These are phyloP conservation scores for Drosophila rellima DNA, from an alignment of 2,888 invertebrate genomes.

Conservation along the genomic window DNA sequence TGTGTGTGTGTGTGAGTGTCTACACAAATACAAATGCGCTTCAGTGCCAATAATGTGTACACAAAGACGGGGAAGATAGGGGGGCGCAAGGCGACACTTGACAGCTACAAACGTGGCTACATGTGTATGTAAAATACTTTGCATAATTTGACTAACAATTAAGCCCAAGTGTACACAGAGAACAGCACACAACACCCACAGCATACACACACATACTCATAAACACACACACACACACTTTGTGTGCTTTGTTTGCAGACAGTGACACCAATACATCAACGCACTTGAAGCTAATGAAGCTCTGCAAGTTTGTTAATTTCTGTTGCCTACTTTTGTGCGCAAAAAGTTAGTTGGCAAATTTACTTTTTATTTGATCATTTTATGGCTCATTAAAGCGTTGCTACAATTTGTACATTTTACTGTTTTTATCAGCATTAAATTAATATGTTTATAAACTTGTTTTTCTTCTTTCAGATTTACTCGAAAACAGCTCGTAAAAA, in stretches of 20 bases:
- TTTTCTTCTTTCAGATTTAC: constrained; percentile 30
- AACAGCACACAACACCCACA: constrained; percentile 16
- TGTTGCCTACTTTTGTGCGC: constrained; percentile 47
- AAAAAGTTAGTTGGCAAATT: neutral
- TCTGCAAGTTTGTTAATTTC: constrained; percentile 42
- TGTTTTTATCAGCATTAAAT: constrained; percentile 4
- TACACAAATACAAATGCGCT: constrained; percentile 54
- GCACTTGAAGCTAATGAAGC: constrained; percentile 50
- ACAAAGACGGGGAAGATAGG: constrained; percentile 2
- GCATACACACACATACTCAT: constrained; percentile 15
- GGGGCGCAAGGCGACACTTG: constrained; percentile 24
- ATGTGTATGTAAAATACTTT: constrained; percentile 60
- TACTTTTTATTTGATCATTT: constrained; percentile 21
- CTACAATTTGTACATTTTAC: neutral
- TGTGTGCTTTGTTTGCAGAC: constrained; percentile 3
- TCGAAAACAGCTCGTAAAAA: neutral
- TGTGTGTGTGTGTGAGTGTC: constrained; percentile 23
- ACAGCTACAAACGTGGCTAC: constrained; percentile 46
- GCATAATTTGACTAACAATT: constrained; percentile 77
- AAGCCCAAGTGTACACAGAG: constrained; percentile 51
- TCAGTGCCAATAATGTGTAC: constrained; percentile 41
- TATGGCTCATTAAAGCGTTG: constrained; percentile 29
- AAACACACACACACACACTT: constrained; percentile 19
- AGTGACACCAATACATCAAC: constrained; percentile 13
- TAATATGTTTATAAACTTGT: neutral